phyloP scores from a whole-genome alignment of 2,113 vertebrate species.

The Podiceps cristatus region DNA sequence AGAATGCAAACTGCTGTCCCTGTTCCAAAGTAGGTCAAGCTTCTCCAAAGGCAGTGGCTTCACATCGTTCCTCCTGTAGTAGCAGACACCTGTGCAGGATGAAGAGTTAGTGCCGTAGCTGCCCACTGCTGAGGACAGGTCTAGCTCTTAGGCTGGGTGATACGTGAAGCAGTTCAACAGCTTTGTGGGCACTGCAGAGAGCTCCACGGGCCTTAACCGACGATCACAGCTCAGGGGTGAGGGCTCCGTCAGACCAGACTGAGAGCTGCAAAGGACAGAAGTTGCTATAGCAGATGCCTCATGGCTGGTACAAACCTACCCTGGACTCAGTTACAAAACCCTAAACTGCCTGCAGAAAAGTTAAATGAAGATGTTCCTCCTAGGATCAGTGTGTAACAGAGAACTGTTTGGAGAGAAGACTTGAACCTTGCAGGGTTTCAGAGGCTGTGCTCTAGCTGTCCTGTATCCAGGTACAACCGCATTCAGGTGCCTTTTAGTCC shows the following conservation, averaged over 20 bases:
- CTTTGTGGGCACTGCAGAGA: rapidly evolving
- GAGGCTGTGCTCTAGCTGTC: background rate
- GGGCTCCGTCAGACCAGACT: background rate
- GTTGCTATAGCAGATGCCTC: background rate
- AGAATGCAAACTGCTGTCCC: background rate
- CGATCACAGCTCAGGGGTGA: background rate
- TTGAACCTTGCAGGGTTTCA: background rate
- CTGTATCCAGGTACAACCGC: background rate
- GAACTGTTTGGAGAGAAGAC: background rate
- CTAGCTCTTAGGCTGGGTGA: background rate
- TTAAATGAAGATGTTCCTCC: background rate
- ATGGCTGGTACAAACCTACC: background rate
- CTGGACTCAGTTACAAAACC: background rate
- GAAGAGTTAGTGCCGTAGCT: background rate
- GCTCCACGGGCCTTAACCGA: background rate
- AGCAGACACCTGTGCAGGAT: background rate
- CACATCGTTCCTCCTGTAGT: rapidly evolving
- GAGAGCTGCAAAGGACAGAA: background rate
- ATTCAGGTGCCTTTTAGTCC: background rate
- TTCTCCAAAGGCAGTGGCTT: background rate
- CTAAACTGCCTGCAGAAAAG: background rate
- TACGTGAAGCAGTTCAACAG: rapidly evolving
- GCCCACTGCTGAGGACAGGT: background rate
- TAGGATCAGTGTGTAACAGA: no score
- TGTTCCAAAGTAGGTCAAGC: constrained; percentile 32